phyloP scores from a whole-genome alignment of 2,113 vertebrate genomes.

The Ceuthmochares aereus region DNA sequence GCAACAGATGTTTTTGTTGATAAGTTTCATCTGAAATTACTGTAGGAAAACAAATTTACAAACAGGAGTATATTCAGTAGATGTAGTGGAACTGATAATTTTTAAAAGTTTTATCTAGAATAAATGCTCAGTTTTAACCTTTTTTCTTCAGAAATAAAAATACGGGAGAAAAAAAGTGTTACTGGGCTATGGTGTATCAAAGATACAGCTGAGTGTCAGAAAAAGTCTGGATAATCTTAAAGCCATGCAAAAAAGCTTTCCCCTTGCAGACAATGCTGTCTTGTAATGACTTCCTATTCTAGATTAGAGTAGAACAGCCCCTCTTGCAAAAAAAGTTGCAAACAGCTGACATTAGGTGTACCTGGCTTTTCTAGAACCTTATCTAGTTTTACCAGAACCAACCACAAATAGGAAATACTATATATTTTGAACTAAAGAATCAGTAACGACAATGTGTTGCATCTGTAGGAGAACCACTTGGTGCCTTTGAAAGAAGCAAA shows the following conservation, averaged over 20 bases:
- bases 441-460: not conserved
- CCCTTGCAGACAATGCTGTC: not conserved
- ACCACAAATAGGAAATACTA: not conserved
- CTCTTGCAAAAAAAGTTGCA: not conserved
- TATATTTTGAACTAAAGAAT: not conserved
- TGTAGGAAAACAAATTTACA: not conserved
- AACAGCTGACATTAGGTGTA: not conserved
- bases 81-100: not conserved
- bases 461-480: not conserved
- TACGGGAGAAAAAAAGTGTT: not conserved
- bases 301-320: fast-evolving
- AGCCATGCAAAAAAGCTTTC: not conserved
- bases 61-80: not conserved
- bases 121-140: not conserved
- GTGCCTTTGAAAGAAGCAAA: not conserved
- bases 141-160: not conserved
- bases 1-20: not conserved
- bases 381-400: not conserved
- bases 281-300: not conserved
- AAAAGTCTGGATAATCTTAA: not conserved
- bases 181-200: not conserved
- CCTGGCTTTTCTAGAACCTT: not conserved
- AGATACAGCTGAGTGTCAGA: not conserved
- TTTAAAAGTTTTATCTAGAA: not conserved
- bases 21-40: not conserved